A percentile compares a stretch with the other conserved stretches of the same genome.
Evolutionary conservation across 2,888 invertebrate genomes (phyloP).

Genomic region (Plagiodera versicolora): DNA sequence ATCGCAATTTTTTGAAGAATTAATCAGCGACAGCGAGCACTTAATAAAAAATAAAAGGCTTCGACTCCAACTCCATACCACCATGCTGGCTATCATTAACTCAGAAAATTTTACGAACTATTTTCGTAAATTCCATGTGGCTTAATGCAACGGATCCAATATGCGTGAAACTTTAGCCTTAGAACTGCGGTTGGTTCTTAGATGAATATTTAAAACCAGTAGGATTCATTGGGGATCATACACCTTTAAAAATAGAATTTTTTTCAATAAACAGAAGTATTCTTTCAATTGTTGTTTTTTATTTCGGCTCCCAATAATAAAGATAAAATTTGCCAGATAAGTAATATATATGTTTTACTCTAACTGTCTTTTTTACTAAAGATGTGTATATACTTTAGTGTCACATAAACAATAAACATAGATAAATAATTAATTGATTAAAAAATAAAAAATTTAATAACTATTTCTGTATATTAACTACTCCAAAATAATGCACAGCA

Average conservation of each 20-base stretch:
- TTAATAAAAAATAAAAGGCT: conserved; percentile 40
- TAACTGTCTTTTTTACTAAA: neutral
- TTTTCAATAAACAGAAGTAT: conserved; percentile 2
- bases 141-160: conserved; percentile 6
- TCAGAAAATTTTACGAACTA: conserved; percentile 8
- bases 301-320: neutral
- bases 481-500: neutral
- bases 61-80: conserved; percentile 27
- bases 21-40: conserved; percentile 38
- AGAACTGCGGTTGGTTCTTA: conserved; percentile 11
- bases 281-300: conserved; percentile 7
- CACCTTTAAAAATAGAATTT: conserved; percentile 12
- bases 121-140: conserved; percentile 11
- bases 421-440: conserved; percentile 6
- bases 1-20: conserved; percentile 40
- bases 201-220: conserved; percentile 16
- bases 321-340: too few species aligned
- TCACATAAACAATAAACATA: conserved; percentile 1
- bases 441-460: neutral
- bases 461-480: neutral
- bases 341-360: too few species aligned
- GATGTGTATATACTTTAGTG: neutral
- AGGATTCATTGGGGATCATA: conserved; percentile 15
- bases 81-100: conserved; percentile 4
- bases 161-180: neutral